Conservation (phyloP, 2,888 invertebrate genomes). For the Linnaemya tessellans region DNA sequence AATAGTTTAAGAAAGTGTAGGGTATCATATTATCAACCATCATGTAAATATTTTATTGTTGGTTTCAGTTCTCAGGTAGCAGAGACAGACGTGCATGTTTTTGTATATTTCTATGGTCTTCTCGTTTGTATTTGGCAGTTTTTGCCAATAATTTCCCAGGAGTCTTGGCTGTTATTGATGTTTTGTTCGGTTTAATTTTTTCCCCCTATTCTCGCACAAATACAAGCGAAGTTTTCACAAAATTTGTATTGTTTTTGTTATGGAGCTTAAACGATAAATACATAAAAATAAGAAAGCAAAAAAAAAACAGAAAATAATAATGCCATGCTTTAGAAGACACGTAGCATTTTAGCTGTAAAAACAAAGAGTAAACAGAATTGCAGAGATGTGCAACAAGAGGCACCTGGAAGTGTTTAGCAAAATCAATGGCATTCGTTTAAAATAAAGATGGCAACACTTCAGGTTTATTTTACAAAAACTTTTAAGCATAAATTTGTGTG, state of each 20-base stretch:
- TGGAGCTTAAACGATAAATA: constrained; percentile 35
- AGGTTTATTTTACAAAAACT: too few relatives aligned
- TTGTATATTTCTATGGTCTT: constrained; percentile 26
- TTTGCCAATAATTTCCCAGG: constrained; percentile 72
- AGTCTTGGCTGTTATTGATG: constrained; percentile 69
- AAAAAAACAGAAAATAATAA: neutral
- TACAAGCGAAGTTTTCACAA: neutral
- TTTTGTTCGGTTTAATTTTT: constrained; percentile 45
- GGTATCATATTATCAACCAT: neutral
- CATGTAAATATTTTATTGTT: neutral
- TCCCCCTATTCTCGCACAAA: neutral
- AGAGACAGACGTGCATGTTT: constrained; percentile 40
- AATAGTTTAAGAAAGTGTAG: neutral
- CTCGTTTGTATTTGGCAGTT: constrained; percentile 61
- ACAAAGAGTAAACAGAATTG: neutral
- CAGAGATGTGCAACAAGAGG: neutral
- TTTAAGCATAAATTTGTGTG: too few relatives aligned
- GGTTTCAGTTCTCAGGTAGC: neutral
- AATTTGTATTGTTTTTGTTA: constrained; percentile 32
- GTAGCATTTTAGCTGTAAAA: constrained; percentile 21
- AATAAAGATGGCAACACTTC: too few relatives aligned
- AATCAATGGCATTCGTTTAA: neutral
- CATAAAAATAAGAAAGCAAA: neutral
- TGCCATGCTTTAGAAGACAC: constrained; percentile 17
- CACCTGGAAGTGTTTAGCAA: neutral